These are phyloP conservation scores for Lytechinus variegatus DNA, from an alignment of 35 echinoderm and acorn worm species.

Conservation along the genomic window DNA sequence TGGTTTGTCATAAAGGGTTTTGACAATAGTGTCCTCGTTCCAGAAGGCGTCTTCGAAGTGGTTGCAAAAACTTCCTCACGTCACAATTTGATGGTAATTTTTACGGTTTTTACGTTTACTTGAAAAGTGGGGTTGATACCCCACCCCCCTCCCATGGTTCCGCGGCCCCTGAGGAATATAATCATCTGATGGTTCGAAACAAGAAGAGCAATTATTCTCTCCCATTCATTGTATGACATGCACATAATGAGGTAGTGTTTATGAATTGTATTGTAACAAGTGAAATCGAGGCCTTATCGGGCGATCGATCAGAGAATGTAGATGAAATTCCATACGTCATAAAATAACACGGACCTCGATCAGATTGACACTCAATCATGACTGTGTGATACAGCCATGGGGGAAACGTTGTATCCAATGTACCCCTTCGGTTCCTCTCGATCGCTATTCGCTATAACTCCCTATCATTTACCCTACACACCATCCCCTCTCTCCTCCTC, in stretches of 20 bases:
- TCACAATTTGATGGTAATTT: too few species aligned
- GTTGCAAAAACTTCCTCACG: too few species aligned
- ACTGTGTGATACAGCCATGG: neutral
- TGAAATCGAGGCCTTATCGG: neutral
- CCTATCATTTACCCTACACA: neutral
- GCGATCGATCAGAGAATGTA: neutral
- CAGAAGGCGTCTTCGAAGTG: too few species aligned
- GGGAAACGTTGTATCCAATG: neutral
- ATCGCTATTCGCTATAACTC: neutral
- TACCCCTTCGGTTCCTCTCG: too few species aligned
- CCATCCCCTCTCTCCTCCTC: neutral
- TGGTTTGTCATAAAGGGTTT: too few species aligned
- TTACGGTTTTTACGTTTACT: too few species aligned
- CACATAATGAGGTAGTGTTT: neutral
- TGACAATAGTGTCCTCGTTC: too few species aligned
- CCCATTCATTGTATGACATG: neutral
- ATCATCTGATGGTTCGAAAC: too few species aligned
- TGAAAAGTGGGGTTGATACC: too few species aligned
- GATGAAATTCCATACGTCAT: neutral
- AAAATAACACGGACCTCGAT: neutral
- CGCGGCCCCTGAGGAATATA: too few species aligned
- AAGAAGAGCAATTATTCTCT: neutral
- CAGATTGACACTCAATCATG: neutral
- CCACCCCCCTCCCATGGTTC: too few species aligned
- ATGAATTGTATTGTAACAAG: neutral